A percentile compares a stretch with the other conserved stretches of the same genome.
These are phyloP conservation scores for Tipula unca DNA, from an alignment of 2,888 invertebrate species.

Conservation along the genomic window DNA sequence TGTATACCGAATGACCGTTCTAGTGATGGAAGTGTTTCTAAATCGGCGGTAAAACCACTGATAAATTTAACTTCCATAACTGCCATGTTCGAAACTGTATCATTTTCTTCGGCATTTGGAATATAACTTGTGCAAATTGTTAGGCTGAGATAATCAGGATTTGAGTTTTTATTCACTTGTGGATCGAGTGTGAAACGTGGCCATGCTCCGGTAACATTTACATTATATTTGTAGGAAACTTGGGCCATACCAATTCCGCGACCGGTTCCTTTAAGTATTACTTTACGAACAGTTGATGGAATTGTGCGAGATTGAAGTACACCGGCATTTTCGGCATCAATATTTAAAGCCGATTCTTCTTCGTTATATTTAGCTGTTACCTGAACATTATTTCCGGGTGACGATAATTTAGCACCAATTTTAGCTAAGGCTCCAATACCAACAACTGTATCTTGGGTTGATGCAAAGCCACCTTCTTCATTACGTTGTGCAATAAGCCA, in stretches of 20 bases:
- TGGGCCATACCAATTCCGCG: constrained; percentile 70
- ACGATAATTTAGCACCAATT: constrained; percentile 52
- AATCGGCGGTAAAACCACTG: constrained; percentile 73
- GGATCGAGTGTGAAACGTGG: constrained; percentile 82
- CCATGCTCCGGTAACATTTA: constrained; percentile 80
- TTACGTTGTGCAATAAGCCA: constrained; percentile 65
- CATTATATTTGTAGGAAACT: constrained; percentile 70
- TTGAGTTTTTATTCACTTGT: constrained; percentile 72
- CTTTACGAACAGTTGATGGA: constrained; percentile 45
- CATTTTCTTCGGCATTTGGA: constrained; percentile 34
- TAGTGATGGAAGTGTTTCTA: constrained; percentile 59
- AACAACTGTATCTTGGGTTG: constrained; percentile 72
- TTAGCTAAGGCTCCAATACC: constrained; percentile 62
- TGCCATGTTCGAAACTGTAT: constrained; percentile 72
- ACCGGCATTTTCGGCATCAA: constrained; percentile 68
- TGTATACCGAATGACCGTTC: constrained; percentile 41
- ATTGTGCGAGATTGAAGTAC: constrained; percentile 71
- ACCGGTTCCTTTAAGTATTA: constrained; percentile 70
- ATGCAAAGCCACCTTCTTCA: constrained; percentile 60
- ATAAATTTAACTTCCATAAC: constrained; percentile 84
- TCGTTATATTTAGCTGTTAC: constrained; percentile 44
- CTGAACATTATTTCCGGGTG: constrained; percentile 35
- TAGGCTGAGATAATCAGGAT: constrained; percentile 64
- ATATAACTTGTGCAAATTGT: constrained; percentile 70
- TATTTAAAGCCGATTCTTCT: constrained; percentile 44